A percentile compares a stretch with the other conserved stretches of the same genome.
phyloP scores from a whole-genome alignment of 2,113 vertebrate species.

The Pelmatolapia mariae region DNA sequence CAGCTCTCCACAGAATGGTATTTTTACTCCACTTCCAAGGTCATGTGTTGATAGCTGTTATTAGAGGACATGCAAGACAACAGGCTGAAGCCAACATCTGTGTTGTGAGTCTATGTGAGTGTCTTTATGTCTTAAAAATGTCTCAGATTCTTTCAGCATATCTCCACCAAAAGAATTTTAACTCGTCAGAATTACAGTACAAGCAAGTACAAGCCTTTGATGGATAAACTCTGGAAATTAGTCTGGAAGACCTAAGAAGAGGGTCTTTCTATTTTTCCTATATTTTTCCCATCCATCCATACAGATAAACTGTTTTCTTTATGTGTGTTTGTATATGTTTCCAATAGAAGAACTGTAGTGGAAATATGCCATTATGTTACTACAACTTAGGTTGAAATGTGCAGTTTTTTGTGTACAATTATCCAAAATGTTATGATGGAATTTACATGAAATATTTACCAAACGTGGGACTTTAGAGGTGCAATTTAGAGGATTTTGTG shows the following conservation, averaged over 20 bases:
- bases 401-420: neutral
- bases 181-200: neutral
- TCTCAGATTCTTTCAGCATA: neutral
- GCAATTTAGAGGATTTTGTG: neutral
- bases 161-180: neutral
- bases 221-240: neutral
- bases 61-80: neutral
- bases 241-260: neutral
- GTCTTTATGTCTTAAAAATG: neutral
- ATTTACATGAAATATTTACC: neutral
- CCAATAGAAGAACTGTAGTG: neutral
- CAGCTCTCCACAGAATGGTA: neutral
- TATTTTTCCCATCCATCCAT: neutral
- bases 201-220: neutral
- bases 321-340: neutral
- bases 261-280: neutral
- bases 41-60: neutral
- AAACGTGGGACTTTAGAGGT: neutral
- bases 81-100: neutral
- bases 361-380: neutral
- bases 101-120: neutral
- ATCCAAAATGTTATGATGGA: neutral
- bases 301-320: neutral
- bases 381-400: neutral
- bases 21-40: neutral